phyloP scores from a whole-genome alignment of 2,888 invertebrate genomes.

The Archaeoteleia sp. region DNA sequence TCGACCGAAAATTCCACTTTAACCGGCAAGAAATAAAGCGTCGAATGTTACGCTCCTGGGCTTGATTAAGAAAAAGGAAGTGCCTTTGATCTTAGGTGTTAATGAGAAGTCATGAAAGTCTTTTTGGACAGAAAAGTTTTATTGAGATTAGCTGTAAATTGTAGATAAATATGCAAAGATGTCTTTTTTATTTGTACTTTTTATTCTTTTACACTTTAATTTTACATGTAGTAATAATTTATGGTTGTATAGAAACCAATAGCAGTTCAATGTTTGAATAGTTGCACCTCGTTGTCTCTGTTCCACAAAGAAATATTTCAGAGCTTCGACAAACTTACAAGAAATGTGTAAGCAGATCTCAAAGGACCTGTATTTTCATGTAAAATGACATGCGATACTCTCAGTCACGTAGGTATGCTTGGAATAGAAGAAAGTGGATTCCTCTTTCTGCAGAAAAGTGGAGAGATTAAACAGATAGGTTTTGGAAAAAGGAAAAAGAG shows the following conservation, averaged over 20 bases:
- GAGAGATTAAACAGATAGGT: conserved; percentile 29
- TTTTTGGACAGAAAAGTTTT: conserved; percentile 29
- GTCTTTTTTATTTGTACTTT: conserved; percentile 11
- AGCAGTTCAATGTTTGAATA: too few species aligned
- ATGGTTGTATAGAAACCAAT: too few species aligned
- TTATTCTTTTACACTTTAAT: too few species aligned
- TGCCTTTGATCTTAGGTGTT: conserved; percentile 37
- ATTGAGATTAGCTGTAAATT: conserved; percentile 5
- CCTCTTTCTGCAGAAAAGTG: conserved; percentile 18
- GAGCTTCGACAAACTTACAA: too few species aligned
- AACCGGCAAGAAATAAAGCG: conserved; percentile 44
- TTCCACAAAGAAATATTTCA: too few species aligned
- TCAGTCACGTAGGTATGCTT: not conserved
- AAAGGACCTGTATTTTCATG: conserved; percentile 8
- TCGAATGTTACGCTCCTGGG: conserved; percentile 33
- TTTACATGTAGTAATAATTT: too few species aligned
- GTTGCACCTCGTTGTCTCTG: too few species aligned
- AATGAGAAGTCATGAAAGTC: conserved; percentile 30
- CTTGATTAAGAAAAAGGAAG: conserved; percentile 45
- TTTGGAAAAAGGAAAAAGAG: conserved; percentile 12
- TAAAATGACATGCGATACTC: conserved; percentile 15
- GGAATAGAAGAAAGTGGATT: conserved; percentile 12
- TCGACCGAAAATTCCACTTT: conserved; percentile 25
- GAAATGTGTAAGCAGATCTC: conserved; percentile 7
- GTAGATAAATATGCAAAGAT: not conserved